Base-by-base conservation (phyloP, 2,113 vertebrate species). In the Chlamydotis undulata region DNA sequence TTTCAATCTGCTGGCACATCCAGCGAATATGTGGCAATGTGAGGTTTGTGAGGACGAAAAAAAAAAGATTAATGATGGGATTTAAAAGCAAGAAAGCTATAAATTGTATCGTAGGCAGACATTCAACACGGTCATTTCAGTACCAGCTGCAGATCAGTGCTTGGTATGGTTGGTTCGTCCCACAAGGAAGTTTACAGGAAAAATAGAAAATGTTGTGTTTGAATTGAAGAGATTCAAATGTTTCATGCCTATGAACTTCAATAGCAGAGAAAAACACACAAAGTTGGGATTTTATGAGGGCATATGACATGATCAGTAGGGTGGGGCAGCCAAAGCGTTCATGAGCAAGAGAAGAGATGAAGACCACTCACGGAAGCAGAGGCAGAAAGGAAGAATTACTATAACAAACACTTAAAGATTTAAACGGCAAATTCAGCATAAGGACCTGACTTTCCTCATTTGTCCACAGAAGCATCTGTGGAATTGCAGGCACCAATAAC, bases 1-100 rank as follows among this genome's bases (percentile, higher is more conserved):
- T 97, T 67, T 80, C 49, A 76, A 63, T 91, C 61, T 90, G 11
- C 63, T 97, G 94, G 86, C 96, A 91, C 60, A 9, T n/a, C 19
- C 39, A n/a, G 47, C 6, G 22, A 47, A 9, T 59, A 64, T 47
- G 67, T 23, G 33, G 67, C 68, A 89, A 69, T n/a, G n/a, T 8
- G 39, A 92, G 61, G 41, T 29, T 83, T 49, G 16, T n/a, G 33
- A 83, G 41, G 56, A 71, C 68, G 29, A 35, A 41, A 37, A 45
- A 69, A n/a, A 73, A 70, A 61, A 39, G 29, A 96, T 90, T 94
- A 77, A 95, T 90, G 56, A 87, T 64, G 77, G 73, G 87, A 15
- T 88, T 57, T 47, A 59, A 93, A 88, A 91, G 57, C 29, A 79
- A 84, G 93, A 76, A 70, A 83, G 71, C 29, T 23, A 47, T 73